Evolutionary conservation across 2,797 vertebrate species (phyloP).

Genomic region (Gadopsis marmoratus): DNA sequence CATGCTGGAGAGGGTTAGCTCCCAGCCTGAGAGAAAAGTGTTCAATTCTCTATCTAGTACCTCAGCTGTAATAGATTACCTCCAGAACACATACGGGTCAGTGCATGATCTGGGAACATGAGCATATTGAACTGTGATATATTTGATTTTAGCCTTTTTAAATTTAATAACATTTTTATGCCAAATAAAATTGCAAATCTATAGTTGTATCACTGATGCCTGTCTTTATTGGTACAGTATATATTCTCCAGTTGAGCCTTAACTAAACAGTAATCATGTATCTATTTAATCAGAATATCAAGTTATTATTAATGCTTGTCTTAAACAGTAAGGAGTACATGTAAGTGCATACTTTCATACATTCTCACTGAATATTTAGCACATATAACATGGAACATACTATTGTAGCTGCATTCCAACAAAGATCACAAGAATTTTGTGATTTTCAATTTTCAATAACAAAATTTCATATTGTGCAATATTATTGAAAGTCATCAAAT

Average conservation of each 20-base stretch:
- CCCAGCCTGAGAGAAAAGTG: slow-evolving; percentile 93
- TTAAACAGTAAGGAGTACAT: not conserved
- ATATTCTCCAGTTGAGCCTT: not conserved
- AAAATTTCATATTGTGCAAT: not conserved
- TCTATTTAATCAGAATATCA: not conserved
- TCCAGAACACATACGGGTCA: slow-evolving; percentile 89
- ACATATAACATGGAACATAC: not conserved
- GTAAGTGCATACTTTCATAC: not conserved
- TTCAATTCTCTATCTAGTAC: slow-evolving; percentile 96
- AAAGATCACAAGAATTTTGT: not conserved
- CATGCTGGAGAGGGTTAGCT: slow-evolving; percentile 96
- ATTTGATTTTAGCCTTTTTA: slow-evolving; percentile 21
- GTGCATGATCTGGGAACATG: slow-evolving; percentile 54
- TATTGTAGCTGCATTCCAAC: not conserved
- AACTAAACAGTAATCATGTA: not conserved
- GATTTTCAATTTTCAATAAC: not conserved
- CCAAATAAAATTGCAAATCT: slow-evolving; percentile 55
- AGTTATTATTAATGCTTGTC: not conserved
- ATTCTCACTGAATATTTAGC: not conserved
- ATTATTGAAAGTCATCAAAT: not conserved
- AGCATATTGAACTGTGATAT: slow-evolving; percentile 1
- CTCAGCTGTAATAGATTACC: slow-evolving; percentile 94
- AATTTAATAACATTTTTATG: slow-evolving; percentile 32
- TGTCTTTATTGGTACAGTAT: not conserved
- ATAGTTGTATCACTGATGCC: not conserved